Evolutionary conservation across 2,797 vertebrate genomes (phyloP).

Genomic region (Sciurus carolinensis): DNA sequence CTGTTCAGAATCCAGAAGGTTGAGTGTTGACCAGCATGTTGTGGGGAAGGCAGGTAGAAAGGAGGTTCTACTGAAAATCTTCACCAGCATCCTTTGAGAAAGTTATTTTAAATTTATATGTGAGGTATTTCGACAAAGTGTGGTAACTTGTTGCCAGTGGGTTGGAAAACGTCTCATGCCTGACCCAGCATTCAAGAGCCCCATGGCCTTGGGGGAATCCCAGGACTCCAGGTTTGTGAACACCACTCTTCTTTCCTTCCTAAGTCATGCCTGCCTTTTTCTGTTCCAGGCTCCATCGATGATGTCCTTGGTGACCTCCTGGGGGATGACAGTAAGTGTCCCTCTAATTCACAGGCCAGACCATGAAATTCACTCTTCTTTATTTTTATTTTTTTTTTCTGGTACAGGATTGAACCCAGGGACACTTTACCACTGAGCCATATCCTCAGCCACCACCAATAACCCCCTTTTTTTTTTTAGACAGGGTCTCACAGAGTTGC

Average conservation of each 20-base stretch:
- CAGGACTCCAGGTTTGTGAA: background rate
- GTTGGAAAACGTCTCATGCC: background rate
- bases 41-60: background rate
- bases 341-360: background rate
- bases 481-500: too few relatives aligned
- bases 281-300: constrained; percentile 89
- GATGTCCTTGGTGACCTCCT: constrained; percentile 91
- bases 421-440: too few relatives aligned
- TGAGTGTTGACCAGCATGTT: background rate
- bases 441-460: background rate
- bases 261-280: background rate
- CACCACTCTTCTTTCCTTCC: background rate
- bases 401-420: background rate
- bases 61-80: background rate
- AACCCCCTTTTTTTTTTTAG: too few relatives aligned
- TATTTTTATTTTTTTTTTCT: background rate
- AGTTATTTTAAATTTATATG: background rate
- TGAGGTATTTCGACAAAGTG: background rate
- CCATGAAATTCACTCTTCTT: background rate
- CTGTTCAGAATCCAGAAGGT: background rate
- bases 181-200: background rate
- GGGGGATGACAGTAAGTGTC: constrained; percentile 87
- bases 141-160: background rate
- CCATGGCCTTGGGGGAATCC: background rate
- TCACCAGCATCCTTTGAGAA: background rate